phyloP scores from a whole-genome alignment of 2,888 invertebrate genomes.

The Ennomos erosarius region DNA sequence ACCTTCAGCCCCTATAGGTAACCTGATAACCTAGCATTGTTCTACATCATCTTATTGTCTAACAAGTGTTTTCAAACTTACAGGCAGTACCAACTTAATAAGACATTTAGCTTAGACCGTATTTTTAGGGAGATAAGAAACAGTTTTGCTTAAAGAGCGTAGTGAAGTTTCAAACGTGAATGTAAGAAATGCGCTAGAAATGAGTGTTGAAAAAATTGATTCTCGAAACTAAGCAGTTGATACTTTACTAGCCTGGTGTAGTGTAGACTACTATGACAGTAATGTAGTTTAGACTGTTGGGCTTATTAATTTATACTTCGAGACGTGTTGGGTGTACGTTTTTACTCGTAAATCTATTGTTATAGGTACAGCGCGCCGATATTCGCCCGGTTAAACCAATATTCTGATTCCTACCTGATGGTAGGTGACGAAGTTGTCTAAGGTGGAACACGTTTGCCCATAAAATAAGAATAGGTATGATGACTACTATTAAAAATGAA shows the following conservation, averaged over 20 bases:
- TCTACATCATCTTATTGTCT: conserved; percentile 63
- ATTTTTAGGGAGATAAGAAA: conserved; percentile 9
- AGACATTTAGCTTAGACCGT: conserved; percentile 8
- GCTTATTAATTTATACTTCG: no score
- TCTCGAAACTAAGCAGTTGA: conserved; percentile 25
- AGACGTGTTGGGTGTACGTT: no score
- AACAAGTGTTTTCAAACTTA: conserved; percentile 66
- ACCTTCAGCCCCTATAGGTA: conserved; percentile 31
- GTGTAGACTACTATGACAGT: no score
- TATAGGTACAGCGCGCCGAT: no score
- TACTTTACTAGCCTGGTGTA: conserved; percentile 4
- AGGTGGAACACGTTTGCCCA: no score
- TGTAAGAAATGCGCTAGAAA: conserved; percentile 48
- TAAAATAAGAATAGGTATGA: no score
- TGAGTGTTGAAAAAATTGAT: conserved; percentile 30
- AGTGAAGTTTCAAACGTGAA: conserved; percentile 31
- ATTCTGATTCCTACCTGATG: no score
- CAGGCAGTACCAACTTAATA: conserved; percentile 22
- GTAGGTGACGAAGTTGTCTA: no score
- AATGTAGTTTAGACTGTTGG: no score
- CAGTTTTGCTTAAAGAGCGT: conserved; percentile 1
- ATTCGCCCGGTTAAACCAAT: no score
- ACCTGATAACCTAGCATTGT: conserved; percentile 50
- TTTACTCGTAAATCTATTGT: no score
- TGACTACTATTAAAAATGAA: no score